phyloP scores from a whole-genome alignment of 2,888 invertebrate genomes.

The Pyrochroa serraticornis region DNA sequence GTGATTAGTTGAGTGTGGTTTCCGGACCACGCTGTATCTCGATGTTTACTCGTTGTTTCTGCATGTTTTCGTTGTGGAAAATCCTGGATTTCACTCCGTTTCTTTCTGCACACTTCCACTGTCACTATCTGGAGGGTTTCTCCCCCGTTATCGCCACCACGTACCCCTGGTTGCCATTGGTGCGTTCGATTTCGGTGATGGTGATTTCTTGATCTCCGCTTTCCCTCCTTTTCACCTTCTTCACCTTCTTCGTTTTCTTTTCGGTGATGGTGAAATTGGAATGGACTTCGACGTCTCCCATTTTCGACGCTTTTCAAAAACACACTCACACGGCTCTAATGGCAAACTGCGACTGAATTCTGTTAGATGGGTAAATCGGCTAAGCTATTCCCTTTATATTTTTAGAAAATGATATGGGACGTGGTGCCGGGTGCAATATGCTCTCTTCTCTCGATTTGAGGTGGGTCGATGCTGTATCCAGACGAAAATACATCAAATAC shows the following conservation, averaged over 20 bases:
- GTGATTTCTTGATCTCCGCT: slow-evolving; percentile 77
- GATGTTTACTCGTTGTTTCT: background rate
- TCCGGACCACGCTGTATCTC: background rate
- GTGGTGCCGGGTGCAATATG: slow-evolving; percentile 53
- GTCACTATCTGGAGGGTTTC: slow-evolving; percentile 24
- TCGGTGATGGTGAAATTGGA: slow-evolving; percentile 85
- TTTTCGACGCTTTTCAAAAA: slow-evolving; percentile 53
- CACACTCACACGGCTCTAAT: slow-evolving; percentile 33
- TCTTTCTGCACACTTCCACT: slow-evolving; percentile 33
- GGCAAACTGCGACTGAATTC: slow-evolving; percentile 45
- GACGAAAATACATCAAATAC: slow-evolving; percentile 44
- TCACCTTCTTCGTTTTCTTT: slow-evolving; percentile 86
- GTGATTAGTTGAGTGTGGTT: background rate
- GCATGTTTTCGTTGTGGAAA: slow-evolving; percentile 1
- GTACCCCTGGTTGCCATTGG: slow-evolving; percentile 77
- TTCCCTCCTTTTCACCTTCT: slow-evolving; percentile 86
- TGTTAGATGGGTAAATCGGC: slow-evolving; percentile 52
- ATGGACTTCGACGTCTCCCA: slow-evolving; percentile 92
- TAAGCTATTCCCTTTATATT: slow-evolving; percentile 51
- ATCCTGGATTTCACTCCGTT: background rate
- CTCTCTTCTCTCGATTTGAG: slow-evolving; percentile 35
- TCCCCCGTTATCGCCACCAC: slow-evolving; percentile 65
- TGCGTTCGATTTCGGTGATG: slow-evolving; percentile 79
- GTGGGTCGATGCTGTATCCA: slow-evolving; percentile 39
- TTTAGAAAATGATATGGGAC: slow-evolving; percentile 58